Evolutionary conservation across 2,113 vertebrate genomes (phyloP), one percentile per base, ranked within the genome.

Genomic region (Rostratula benghalensis): DNA sequence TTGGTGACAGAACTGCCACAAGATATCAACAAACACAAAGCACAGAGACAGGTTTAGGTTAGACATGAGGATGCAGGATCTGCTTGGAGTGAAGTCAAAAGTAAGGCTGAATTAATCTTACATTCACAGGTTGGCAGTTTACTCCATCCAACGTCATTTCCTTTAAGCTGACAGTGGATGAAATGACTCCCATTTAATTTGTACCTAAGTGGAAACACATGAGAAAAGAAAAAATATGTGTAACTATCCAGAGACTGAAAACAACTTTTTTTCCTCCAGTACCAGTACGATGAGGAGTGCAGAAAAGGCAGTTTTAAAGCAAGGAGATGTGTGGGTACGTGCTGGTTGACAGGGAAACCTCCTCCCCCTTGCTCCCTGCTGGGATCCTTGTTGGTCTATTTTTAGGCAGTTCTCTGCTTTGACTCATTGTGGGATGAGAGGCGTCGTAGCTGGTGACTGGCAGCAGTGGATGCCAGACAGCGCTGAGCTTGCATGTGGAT

Each of bases 111-210:
- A 4, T 15, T 6, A 41, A 30, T 37, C 94, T 97, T 84, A 97
- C 97, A 2, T 82, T 93, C 64, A 15, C 97, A 97, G 3, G 69
- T 80, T 27, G 97, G 97, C 33, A 89, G 48, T 39, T 93, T 0
- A 19, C 91, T 94, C 97, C 97, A 97, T n/a, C 48, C 70, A 3
- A 96, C 95, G 1, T 60, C 8, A 0, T 51, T 50, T 31, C 84
- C 87, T 48, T 87, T 85, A 24, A 95, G 71, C 56, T 35, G 45
- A 50, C 97, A 97, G 7, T 9, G 4, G 80, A 90, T 94, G 88
- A 94, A 94, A 20, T 27, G 2, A 6, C 35, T 75, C 54, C 97
- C 97, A 0, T 84, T 13, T 50, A 97, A 27, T 59, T 15, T 93
- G 91, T 97, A 97, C 89, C 97, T 97, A 30, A 48, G 50, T 7